Percentiles rank a stretch among this genome's conserved stretches.
These are phyloP conservation scores for Silurus lanzhouensis DNA, from an alignment of 2,797 vertebrate species.

Conservation along the genomic window DNA sequence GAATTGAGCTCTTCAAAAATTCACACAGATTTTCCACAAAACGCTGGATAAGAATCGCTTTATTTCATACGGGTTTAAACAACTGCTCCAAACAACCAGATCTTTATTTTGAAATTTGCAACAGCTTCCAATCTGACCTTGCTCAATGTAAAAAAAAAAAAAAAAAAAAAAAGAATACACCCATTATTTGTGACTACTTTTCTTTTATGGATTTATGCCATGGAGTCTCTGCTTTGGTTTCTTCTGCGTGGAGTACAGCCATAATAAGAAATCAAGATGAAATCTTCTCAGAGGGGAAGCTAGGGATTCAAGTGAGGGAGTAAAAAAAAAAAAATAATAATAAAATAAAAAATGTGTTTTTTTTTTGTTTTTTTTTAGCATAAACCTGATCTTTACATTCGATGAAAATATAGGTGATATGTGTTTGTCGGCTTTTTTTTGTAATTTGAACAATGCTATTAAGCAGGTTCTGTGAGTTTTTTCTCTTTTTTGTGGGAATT, in stretches of 20 bases:
- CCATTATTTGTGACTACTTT: not conserved
- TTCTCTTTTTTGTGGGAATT: too few relatives aligned
- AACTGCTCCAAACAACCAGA: conserved; percentile 52
- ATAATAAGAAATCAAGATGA: not conserved
- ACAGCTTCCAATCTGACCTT: conserved; percentile 12
- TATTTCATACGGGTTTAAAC: conserved; percentile 66
- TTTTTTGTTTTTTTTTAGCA: too few relatives aligned
- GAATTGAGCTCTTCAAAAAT: not conserved
- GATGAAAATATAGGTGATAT: too few relatives aligned
- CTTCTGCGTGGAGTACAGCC: not conserved
- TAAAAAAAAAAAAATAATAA: not conserved
- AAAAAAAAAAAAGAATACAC: not conserved
- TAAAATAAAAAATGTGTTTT: too few relatives aligned
- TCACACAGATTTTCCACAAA: not conserved
- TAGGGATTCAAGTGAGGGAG: not conserved
- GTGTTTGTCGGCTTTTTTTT: not conserved
- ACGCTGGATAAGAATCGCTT: conserved; percentile 63
- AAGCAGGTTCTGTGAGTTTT: not conserved
- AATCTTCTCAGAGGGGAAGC: not conserved
- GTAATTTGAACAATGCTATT: not conserved
- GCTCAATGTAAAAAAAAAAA: not conserved
- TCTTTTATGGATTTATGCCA: not conserved
- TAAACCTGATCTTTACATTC: too few relatives aligned
- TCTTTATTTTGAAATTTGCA: not conserved
- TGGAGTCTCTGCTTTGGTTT: not conserved